Percentiles rank a stretch among this genome's conserved stretches.
Evolutionary conservation across 2,888 invertebrate species (phyloP).

Genomic region (Heliconius ethilla): DNA sequence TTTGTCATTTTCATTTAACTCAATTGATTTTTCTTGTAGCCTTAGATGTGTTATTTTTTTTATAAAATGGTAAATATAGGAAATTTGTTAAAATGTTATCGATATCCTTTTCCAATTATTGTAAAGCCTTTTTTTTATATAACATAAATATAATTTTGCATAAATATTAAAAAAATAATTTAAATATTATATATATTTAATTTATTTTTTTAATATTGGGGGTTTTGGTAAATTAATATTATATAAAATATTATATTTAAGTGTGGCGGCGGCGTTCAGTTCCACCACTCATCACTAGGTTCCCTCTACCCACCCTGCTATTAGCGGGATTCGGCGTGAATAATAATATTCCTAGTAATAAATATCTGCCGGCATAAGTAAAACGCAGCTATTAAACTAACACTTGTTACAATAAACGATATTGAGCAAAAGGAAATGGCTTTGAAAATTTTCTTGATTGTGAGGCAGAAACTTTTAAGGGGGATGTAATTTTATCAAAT

Average conservation of each 20-base stretch:
- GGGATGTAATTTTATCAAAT: slow-evolving; percentile 44
- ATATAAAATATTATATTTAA: too few relatives aligned
- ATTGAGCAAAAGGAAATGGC: slow-evolving; percentile 31
- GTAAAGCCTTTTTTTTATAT: background rate
- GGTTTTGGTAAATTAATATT: too few relatives aligned
- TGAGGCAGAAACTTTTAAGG: slow-evolving; percentile 41
- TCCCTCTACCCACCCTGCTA: too few relatives aligned
- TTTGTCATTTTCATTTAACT: background rate
- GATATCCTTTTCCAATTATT: background rate
- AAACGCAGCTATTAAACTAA: slow-evolving; percentile 19
- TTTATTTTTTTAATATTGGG: too few relatives aligned
- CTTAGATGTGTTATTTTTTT: background rate
- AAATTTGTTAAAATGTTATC: background rate
- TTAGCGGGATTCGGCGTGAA: too few relatives aligned
- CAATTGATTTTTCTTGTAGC: background rate
- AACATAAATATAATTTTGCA: background rate
- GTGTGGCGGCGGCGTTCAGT: too few relatives aligned
- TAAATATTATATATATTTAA: too few relatives aligned
- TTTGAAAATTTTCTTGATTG: slow-evolving; percentile 36
- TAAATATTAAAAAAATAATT: background rate
- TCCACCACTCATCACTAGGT: too few relatives aligned
- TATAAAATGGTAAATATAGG: background rate
- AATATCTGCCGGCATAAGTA: background rate
- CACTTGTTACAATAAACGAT: slow-evolving; percentile 25
- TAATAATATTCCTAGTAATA: background rate